Evolutionary conservation across 2,113 vertebrate genomes (phyloP), one percentile per base, ranked within the genome.

Genomic region (Indri indri): DNA sequence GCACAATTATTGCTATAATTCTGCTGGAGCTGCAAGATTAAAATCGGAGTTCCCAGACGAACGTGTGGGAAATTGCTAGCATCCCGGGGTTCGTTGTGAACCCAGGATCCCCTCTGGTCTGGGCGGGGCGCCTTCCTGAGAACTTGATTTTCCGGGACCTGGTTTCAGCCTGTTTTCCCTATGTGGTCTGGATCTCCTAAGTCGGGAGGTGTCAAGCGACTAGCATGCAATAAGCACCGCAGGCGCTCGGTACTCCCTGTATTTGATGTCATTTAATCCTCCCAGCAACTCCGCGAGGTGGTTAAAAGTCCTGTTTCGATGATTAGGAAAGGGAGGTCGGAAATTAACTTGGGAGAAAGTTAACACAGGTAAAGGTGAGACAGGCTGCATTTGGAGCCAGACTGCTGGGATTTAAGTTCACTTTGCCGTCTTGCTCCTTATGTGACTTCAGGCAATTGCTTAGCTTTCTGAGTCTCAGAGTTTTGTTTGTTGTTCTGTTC

Each of bases 311-410:
- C 37, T 32, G 0, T 57, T 76, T 88, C n/a, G 23, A 22, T 17
- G 40, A 37, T 30, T 87, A 45, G 45, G n/a, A 74, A 57, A n/a
- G 5, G 10, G 32, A 65, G 37, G 16, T 30, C 13, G 88, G 40
- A 27, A 76, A 32, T 66, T 27, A 32, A 17, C 30, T 40, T 37
- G 37, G 27, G 65, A n/a, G 80, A 54, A 88, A 89, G 81, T 30
- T 27, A 30, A 37, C 11, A n/a, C 13, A 8, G 2, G 1, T 25
- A 6, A 37, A 17, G 42, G 27, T 27, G 61, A n/a, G 57, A 66
- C 0, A 6, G 81, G 74, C 3, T n/a, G 3, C 1, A 0, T 57
- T n/a, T 37, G 63, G 42, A 88, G 54, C 30, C n/a, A 22, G 40
- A n/a, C 30, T 18, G 13, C 76, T 13, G 6, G 22, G 47, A 3